Evolutionary conservation across 2,797 vertebrate genomes (phyloP).

Genomic region (Hydrolagus colliei): DNA sequence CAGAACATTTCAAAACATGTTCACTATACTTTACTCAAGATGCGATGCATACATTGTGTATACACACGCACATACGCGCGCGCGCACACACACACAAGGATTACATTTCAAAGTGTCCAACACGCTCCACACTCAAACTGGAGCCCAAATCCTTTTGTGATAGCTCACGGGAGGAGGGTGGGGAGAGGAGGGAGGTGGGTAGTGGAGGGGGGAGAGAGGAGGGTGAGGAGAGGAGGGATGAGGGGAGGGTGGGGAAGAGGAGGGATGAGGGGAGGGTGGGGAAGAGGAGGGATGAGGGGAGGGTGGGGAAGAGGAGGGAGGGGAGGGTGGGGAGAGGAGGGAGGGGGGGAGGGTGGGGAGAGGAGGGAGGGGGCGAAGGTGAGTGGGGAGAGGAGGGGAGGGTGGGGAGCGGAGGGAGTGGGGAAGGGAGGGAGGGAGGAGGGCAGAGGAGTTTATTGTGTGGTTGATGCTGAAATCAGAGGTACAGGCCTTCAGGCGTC

Average conservation of each 20-base stretch:
- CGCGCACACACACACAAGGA: no score
- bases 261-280: not conserved
- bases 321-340: not conserved
- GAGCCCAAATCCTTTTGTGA: no score
- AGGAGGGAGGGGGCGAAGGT: not conserved
- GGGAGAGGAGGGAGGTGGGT: not conserved
- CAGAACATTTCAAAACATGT: no score
- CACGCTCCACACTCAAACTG: no score
- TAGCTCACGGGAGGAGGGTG: not conserved
- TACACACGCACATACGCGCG: no score
- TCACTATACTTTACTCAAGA: no score
- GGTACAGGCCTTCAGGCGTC: slow-evolving; percentile 91
- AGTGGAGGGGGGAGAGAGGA: not conserved
- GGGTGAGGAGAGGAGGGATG: not conserved
- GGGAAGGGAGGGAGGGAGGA: not conserved
- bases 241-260: not conserved
- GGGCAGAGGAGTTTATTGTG: not conserved
- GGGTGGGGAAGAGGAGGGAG: not conserved
- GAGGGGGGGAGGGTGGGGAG: not conserved
- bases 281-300: not conserved
- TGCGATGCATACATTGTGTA: no score
- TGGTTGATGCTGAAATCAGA: slow-evolving; percentile 52
- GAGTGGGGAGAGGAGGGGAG: no score
- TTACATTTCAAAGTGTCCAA: no score
- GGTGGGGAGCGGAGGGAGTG: not conserved